Evolutionary conservation across 2,888 invertebrate genomes (phyloP).

Genomic region (Clitarchus hookeri): DNA sequence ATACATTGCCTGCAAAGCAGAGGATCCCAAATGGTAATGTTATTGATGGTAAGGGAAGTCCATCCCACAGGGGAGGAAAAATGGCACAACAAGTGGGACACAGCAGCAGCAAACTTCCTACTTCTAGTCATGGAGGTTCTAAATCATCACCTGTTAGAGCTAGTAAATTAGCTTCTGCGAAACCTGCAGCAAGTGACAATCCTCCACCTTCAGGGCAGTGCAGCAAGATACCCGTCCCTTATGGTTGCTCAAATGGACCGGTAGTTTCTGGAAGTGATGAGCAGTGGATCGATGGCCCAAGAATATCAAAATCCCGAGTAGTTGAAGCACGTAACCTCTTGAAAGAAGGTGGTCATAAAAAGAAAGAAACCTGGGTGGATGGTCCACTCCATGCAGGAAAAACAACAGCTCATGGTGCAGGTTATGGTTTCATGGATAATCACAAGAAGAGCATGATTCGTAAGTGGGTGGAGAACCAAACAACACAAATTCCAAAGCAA

Average conservation of each 20-base stretch:
- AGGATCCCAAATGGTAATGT: conserved; percentile 38
- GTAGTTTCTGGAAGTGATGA: conserved; percentile 71
- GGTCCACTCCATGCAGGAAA: conserved; percentile 77
- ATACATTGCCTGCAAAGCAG: conserved; percentile 56
- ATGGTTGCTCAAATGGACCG: conserved; percentile 39
- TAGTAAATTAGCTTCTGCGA: conserved; percentile 21
- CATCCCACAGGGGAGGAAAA: conserved; percentile 60
- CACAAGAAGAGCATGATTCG: conserved; percentile 92
- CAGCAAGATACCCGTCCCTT: conserved; percentile 34
- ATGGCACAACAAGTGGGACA: conserved; percentile 34
- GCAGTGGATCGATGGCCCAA: conserved; percentile 96
- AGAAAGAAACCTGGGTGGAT: conserved; percentile 94
- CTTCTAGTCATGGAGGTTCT: conserved; percentile 29
- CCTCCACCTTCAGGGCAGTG: conserved; percentile 22
- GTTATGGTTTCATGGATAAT: conserved; percentile 90
- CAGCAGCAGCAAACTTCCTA: conserved; percentile 25
- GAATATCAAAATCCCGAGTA: conserved; percentile 78
- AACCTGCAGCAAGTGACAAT: conserved; percentile 25
- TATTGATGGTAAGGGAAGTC: conserved; percentile 27
- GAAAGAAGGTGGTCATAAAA: conserved; percentile 76
- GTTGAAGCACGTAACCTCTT: conserved; percentile 80
- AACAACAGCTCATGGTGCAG: conserved; percentile 59
- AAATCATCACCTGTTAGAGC: conserved; percentile 37
- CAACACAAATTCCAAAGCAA: conserved; percentile 70
- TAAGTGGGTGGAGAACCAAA: conserved; percentile 92